phyloP scores from a whole-genome alignment of 2,888 invertebrate genomes.

The Timandra comae region DNA sequence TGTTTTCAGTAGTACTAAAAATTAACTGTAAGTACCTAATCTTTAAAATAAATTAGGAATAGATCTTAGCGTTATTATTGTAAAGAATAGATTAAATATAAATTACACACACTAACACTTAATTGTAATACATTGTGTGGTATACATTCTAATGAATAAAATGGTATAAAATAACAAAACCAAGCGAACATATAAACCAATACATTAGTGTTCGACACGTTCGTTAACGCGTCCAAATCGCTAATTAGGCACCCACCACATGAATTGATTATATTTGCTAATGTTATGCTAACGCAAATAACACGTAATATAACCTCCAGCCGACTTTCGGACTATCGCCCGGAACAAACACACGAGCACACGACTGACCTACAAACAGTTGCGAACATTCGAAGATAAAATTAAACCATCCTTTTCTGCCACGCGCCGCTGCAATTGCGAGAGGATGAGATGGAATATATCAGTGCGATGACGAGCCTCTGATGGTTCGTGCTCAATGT shows the following conservation, averaged over 20 bases:
- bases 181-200: too few relatives aligned
- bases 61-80: too few relatives aligned
- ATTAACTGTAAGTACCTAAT: too few relatives aligned
- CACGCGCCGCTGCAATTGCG: constrained; percentile 34
- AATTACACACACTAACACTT: too few relatives aligned
- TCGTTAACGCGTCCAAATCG: constrained; percentile 26
- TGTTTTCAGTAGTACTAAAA: too few relatives aligned
- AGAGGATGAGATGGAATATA: constrained; percentile 57
- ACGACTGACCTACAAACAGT: constrained; percentile 75
- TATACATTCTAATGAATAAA: too few relatives aligned
- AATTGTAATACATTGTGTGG: too few relatives aligned
- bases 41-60: too few relatives aligned
- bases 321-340: constrained; percentile 74
- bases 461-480: constrained; percentile 72
- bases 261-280: constrained; percentile 34
- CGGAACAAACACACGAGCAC: constrained; percentile 72
- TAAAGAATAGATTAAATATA: too few relatives aligned
- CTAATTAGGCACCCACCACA: constrained; percentile 20
- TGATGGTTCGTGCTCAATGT: constrained; percentile 60
- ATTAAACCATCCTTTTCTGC: constrained; percentile 52
- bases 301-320: constrained; percentile 72
- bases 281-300: constrained; percentile 51
- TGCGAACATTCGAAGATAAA: constrained; percentile 60
- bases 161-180: too few relatives aligned
- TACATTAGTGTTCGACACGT: too few relatives aligned